Conservation (phyloP, 1,140 invertebrate genomes). For the Luehdorfia chinensis region DNA sequence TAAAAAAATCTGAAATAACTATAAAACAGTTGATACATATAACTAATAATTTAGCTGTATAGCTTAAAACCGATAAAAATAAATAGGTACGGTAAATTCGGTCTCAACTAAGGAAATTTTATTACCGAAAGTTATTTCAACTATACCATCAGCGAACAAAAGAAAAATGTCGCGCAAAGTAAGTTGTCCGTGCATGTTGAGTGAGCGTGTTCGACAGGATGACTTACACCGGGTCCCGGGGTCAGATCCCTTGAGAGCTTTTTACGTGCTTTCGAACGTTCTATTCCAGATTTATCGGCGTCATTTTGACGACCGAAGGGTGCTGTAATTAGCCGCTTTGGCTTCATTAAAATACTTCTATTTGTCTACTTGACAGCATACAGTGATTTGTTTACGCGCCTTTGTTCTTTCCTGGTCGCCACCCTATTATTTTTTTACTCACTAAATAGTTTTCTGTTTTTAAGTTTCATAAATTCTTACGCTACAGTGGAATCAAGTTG, state of each 20-base stretch:
- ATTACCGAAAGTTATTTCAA: background rate
- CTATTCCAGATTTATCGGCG: constrained; percentile 43
- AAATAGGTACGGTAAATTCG: too few species aligned
- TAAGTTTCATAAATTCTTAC: background rate
- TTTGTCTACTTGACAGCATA: constrained; percentile 50
- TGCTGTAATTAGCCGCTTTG: constrained; percentile 56
- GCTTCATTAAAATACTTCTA: constrained; percentile 71
- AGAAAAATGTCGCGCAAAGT: background rate
- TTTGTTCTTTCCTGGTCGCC: constrained; percentile 39
- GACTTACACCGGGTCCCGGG: constrained; percentile 34
- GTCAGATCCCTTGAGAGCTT: constrained; percentile 45
- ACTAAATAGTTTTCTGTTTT: constrained; percentile 27
- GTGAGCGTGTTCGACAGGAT: constrained; percentile 12
- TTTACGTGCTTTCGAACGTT: constrained; percentile 45
- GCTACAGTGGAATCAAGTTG: too few species aligned
- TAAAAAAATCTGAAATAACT: too few species aligned
- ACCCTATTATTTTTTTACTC: constrained; percentile 33
- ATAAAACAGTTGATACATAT: too few species aligned
- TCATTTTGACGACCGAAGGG: constrained; percentile 39
- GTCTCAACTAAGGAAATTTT: too few species aligned
- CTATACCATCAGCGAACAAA: background rate
- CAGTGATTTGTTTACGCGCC: constrained; percentile 62
- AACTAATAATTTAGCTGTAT: too few species aligned
- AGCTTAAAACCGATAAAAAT: too few species aligned
- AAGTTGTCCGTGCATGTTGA: constrained; percentile 1